These are phyloP conservation scores for Chrysogorgia sp. DNA, from an alignment of 92 coral and sea anemone species.

Conservation along the genomic window DNA sequence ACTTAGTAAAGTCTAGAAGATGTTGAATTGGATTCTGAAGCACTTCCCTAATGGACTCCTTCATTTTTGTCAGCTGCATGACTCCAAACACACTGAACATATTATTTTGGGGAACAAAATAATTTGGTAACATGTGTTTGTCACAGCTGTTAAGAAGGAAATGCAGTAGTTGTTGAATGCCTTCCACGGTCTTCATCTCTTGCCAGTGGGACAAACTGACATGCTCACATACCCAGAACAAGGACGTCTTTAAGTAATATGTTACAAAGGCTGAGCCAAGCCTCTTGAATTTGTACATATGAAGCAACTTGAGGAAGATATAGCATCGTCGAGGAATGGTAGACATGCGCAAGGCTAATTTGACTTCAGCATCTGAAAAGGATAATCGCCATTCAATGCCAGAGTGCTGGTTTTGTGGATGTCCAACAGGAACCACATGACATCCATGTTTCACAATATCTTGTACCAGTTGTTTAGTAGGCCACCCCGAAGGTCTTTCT, in stretches of 20 bases:
- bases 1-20: too few species aligned
- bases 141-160: conserved; percentile 70
- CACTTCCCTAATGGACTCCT: too few species aligned
- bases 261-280: conserved; percentile 58
- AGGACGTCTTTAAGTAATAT: conserved; percentile 66
- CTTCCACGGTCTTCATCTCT: conserved; percentile 68
- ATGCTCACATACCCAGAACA: conserved; percentile 78
- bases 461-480: conserved; percentile 71
- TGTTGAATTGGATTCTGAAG: too few species aligned
- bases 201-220: conserved; percentile 59
- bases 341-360: conserved; percentile 72
- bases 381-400: conserved; percentile 78
- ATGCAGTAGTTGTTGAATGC: conserved; percentile 66
- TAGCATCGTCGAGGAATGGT: conserved; percentile 73
- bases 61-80: too few species aligned
- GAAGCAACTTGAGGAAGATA: conserved; percentile 69
- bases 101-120: conserved; percentile 74
- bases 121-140: conserved; percentile 62
- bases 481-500: conserved; percentile 73
- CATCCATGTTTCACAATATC: conserved; percentile 77
- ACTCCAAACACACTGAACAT: too few species aligned
- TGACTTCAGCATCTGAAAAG: conserved; percentile 77
- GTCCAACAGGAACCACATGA: conserved; percentile 79
- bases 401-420: conserved; percentile 63
- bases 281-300: conserved; percentile 67